Conservation (phyloP, 2,888 invertebrate genomes). For the Pseudolycoriella hygida region DNA sequence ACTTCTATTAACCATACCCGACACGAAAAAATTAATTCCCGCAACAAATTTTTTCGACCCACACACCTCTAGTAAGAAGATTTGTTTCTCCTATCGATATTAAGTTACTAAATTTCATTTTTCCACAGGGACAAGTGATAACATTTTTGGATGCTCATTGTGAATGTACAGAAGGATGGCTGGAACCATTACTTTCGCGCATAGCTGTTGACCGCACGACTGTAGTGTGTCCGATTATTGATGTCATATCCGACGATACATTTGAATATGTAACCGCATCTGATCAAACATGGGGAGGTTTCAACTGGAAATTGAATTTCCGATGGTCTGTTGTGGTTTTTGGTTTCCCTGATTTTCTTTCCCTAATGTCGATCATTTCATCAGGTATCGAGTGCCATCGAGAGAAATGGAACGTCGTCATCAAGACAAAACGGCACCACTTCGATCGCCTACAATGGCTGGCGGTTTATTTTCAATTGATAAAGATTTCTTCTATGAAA, state of each 20-base stretch:
- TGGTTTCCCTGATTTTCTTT: too few species aligned
- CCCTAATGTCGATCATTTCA: background rate
- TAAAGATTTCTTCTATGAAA: conserved; percentile 89
- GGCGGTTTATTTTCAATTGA: conserved; percentile 93
- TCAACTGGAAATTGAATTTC: conserved; percentile 99
- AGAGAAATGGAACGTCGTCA: conserved; percentile 88
- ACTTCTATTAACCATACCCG: too few species aligned
- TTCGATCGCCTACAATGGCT: conserved; percentile 96
- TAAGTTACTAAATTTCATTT: conserved; percentile 1
- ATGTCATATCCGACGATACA: conserved; percentile 96
- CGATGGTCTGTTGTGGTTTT: conserved; percentile 57
- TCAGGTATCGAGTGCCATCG: conserved; percentile 94
- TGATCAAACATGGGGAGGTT: conserved; percentile 99
- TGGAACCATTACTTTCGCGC: conserved; percentile 82
- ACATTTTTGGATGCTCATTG: conserved; percentile 31
- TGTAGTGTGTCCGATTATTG: conserved; percentile 96
- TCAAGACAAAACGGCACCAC: conserved; percentile 80
- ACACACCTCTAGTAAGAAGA: background rate
- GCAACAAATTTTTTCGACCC: background rate
- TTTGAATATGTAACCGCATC: conserved; percentile 98
- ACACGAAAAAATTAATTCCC: background rate
- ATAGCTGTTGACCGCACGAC: conserved; percentile 84
- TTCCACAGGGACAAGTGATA: conserved; percentile 25
- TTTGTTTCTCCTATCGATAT: too few species aligned
- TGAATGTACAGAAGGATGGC: conserved; percentile 79